These are phyloP conservation scores for Parnassius smintheus DNA, from an alignment of 2,888 invertebrate genomes.

Conservation along the genomic window DNA sequence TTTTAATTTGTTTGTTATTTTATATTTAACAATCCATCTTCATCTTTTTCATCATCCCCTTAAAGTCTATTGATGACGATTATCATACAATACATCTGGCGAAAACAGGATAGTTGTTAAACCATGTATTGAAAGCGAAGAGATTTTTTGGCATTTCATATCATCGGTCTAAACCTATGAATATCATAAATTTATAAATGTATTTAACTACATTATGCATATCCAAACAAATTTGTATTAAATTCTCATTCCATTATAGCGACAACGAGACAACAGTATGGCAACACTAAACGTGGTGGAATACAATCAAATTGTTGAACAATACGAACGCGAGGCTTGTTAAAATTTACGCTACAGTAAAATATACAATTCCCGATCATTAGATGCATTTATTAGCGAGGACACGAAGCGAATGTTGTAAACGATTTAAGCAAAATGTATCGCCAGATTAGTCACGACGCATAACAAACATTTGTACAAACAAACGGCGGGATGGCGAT, in stretches of 20 bases:
- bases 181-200: too few relatives aligned
- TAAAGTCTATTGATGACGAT: too few relatives aligned
- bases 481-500: constrained; percentile 1
- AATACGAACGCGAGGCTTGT: constrained; percentile 3
- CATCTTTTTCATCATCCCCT: too few relatives aligned
- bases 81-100: too few relatives aligned
- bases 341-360: constrained; percentile 1
- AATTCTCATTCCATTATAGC: constrained; percentile 1
- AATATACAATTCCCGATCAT: constrained; percentile 16
- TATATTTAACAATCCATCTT: too few relatives aligned
- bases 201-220: background rate
- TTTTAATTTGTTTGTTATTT: too few relatives aligned
- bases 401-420: constrained; percentile 3
- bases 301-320: constrained; percentile 7
- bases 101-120: too few relatives aligned
- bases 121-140: too few relatives aligned
- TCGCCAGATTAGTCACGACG: constrained; percentile 19
- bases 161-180: background rate
- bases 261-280: constrained; percentile 1
- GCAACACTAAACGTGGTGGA: background rate
- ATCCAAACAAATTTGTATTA: background rate
- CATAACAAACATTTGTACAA: constrained; percentile 22
- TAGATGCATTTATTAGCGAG: constrained; percentile 18
- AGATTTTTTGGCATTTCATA: background rate
- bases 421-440: constrained; percentile 18